phyloP scores from a whole-genome alignment of 1,140 invertebrate species.

The Nasonia giraulti region DNA sequence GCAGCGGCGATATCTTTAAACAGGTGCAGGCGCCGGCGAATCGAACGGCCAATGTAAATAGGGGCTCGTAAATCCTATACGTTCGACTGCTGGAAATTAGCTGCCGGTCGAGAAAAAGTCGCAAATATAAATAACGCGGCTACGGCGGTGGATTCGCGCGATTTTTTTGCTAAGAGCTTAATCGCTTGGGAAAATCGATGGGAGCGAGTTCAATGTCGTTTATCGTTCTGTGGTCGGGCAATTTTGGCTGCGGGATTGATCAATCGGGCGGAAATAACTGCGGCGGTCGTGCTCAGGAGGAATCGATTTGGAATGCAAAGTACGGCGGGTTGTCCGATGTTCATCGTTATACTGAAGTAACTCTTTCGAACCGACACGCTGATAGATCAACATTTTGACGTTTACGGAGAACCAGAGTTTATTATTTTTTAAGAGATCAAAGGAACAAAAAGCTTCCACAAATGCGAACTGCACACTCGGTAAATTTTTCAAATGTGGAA shows the following conservation, averaged over 20 bases:
- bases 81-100: neutral
- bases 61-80: neutral
- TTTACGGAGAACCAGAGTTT: no score
- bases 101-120: neutral
- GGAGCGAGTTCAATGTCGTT: neutral
- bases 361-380: no score
- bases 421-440: no score
- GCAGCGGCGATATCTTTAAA: neutral
- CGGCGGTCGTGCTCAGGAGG: no score
- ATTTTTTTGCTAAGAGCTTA: neutral
- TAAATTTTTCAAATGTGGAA: no score
- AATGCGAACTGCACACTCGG: no score
- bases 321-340: no score
- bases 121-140: neutral
- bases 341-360: no score
- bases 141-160: neutral
- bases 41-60: slow-evolving; percentile 13
- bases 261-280: no score
- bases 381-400: no score
- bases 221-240: neutral
- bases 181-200: neutral
- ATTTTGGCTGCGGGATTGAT: neutral
- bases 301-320: no score
- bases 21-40: neutral
- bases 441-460: no score